phyloP scores from a whole-genome alignment of 2,888 invertebrate species.

The Zaprionus lineosus region DNA sequence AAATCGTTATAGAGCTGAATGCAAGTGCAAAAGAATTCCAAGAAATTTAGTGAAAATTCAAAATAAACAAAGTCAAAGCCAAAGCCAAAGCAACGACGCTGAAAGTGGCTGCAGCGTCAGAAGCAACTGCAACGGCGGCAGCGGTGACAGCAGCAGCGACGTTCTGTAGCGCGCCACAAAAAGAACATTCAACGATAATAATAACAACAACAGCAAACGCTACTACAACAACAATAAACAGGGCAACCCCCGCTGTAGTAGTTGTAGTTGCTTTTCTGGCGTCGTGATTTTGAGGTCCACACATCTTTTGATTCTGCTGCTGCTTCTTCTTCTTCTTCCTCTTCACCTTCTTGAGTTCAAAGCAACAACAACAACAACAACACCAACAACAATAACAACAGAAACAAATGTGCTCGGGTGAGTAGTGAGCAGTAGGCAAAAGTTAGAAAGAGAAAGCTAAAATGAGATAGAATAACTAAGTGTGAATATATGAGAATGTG shows the following conservation, averaged over 20 bases:
- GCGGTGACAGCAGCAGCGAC: slow-evolving; percentile 30
- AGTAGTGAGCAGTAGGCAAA: slow-evolving; percentile 35
- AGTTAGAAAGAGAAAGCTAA: slow-evolving; percentile 9
- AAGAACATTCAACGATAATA: slow-evolving; percentile 31
- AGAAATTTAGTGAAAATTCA: slow-evolving; percentile 67
- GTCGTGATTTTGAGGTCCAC: slow-evolving; percentile 55
- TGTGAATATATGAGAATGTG: slow-evolving; percentile 36
- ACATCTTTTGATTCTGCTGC: slow-evolving; percentile 27
- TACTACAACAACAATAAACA: slow-evolving; percentile 19
- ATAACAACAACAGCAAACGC: slow-evolving; percentile 24
- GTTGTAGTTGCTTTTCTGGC: slow-evolving; percentile 42
- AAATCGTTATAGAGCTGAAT: slow-evolving; percentile 22
- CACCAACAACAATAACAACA: too few relatives aligned
- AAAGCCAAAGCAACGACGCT: slow-evolving; percentile 31
- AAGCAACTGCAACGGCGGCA: slow-evolving; percentile 20
- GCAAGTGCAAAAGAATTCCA: slow-evolving; percentile 47
- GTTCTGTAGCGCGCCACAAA: slow-evolving; percentile 55
- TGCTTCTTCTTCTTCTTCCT: slow-evolving; percentile 3
- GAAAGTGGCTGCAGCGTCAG: slow-evolving; percentile 2
- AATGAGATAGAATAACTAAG: slow-evolving; percentile 11
- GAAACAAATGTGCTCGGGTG: slow-evolving; percentile 58
- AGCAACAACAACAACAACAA: slow-evolving; percentile 29
- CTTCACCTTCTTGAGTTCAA: slow-evolving; percentile 33
- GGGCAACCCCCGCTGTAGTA: slow-evolving; percentile 55
- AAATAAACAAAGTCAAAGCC: slow-evolving; percentile 60